Conservation (phyloP, 2,113 vertebrate genomes). For the Phalacrocorax brasilianus region DNA sequence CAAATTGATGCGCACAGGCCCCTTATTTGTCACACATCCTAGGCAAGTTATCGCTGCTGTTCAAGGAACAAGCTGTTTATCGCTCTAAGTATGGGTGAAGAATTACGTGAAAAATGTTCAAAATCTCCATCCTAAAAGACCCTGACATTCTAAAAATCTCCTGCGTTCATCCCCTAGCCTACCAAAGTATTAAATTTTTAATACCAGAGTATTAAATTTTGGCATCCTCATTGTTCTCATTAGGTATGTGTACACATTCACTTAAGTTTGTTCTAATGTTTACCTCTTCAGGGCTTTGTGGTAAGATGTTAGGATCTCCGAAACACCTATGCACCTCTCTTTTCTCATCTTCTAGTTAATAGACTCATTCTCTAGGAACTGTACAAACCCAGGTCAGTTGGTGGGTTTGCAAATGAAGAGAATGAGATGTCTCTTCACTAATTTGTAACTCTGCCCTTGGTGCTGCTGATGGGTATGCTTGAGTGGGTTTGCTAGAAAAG, state of each 20-base stretch:
- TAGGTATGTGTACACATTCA: background rate
- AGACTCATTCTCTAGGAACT: background rate
- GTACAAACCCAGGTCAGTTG: background rate
- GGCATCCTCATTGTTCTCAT: background rate
- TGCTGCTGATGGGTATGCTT: background rate
- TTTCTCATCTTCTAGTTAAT: background rate
- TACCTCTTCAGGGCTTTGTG: background rate
- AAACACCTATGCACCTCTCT: background rate
- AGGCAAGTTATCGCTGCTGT: background rate
- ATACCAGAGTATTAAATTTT: background rate
- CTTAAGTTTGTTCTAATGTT: background rate
- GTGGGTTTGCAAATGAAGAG: background rate
- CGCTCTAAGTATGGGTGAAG: background rate
- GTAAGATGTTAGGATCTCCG: background rate
- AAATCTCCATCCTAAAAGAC: background rate
- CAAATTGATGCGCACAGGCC: background rate
- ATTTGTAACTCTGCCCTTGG: background rate
- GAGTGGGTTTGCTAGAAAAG: background rate
- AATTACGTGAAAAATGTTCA: background rate
- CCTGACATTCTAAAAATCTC: background rate
- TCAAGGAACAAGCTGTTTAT: background rate
- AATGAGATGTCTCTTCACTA: background rate
- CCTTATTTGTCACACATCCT: background rate
- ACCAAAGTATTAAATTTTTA: fast-evolving
- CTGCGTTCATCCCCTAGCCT: background rate